Evolutionary conservation across 2,888 invertebrate species (phyloP).

Genomic region (Conops quadrifasciatus): DNA sequence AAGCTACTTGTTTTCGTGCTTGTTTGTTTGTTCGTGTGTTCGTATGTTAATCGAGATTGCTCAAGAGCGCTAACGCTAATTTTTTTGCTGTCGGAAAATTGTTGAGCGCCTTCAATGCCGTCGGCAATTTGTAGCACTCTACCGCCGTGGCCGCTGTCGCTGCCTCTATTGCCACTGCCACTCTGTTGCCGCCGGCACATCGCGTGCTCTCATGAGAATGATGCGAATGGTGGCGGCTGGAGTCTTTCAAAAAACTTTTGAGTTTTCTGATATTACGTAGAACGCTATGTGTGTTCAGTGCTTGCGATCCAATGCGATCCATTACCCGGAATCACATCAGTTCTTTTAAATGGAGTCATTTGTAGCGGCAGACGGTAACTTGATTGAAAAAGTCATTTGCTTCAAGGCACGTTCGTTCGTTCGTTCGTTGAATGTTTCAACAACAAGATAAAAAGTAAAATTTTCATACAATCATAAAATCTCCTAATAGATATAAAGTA

Average conservation of each 20-base stretch:
- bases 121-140: slow-evolving; percentile 13
- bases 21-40: neutral
- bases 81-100: slow-evolving; percentile 22
- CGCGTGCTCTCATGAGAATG: neutral
- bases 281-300: neutral
- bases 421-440: no score
- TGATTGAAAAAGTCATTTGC: neutral
- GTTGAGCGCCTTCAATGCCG: slow-evolving; percentile 4
- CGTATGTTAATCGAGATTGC: neutral
- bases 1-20: neutral
- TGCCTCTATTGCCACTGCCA: no score
- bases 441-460: no score
- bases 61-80: neutral
- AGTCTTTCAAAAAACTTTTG: no score
- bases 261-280: no score
- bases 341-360: slow-evolving; percentile 11
- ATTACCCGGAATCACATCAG: slow-evolving; percentile 12
- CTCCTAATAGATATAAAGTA: no score
- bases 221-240: neutral
- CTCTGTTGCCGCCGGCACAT: neutral
- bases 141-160: neutral
- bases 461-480: no score
- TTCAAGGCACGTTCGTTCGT: no score
- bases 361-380: neutral
- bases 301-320: neutral